A percentile compares a stretch with the other conserved stretches of the same genome.
Conservation (phyloP, 2,797 vertebrate species). For the Hippocampus kuda region DNA sequence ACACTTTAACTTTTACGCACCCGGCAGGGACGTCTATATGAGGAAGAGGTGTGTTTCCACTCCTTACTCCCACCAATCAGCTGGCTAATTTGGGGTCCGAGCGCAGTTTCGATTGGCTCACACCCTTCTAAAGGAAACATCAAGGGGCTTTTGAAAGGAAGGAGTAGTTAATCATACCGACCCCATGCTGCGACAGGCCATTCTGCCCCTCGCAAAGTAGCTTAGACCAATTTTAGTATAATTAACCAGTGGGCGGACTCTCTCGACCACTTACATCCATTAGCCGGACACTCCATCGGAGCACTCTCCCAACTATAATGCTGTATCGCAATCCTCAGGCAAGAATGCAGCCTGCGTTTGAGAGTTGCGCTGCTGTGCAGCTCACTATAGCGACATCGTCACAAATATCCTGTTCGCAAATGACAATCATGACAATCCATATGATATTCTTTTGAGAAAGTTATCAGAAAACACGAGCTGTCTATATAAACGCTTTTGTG, state of each 20-base stretch:
- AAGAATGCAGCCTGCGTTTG: background rate
- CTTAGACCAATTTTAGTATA: conserved; percentile 67
- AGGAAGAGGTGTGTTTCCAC: conserved; percentile 52
- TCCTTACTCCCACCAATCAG: conserved; percentile 64
- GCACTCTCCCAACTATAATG: conserved; percentile 20
- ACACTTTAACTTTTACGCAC: conserved; percentile 43
- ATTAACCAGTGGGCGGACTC: conserved; percentile 70
- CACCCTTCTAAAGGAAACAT: conserved; percentile 50
- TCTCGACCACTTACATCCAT: conserved; percentile 60
- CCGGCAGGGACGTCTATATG: conserved; percentile 62
- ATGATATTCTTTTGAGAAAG: background rate
- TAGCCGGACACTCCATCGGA: conserved; percentile 44
- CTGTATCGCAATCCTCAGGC: conserved; percentile 14
- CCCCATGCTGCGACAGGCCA: conserved; percentile 66
- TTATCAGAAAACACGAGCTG: too few relatives aligned
- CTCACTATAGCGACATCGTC: background rate
- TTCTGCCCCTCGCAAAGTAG: conserved; percentile 65
- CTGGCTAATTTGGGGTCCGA: conserved; percentile 43
- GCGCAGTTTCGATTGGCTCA: conserved; percentile 56
- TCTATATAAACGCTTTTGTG: background rate
- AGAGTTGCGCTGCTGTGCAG: background rate
- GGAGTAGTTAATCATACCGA: conserved; percentile 75
- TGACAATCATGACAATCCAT: background rate
- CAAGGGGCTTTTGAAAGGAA: conserved; percentile 67
- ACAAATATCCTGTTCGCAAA: background rate